Evolutionary conservation across 2,888 invertebrate genomes (phyloP), one percentile per base, ranked within the genome.

Genomic region (Teleiodes luculella): DNA sequence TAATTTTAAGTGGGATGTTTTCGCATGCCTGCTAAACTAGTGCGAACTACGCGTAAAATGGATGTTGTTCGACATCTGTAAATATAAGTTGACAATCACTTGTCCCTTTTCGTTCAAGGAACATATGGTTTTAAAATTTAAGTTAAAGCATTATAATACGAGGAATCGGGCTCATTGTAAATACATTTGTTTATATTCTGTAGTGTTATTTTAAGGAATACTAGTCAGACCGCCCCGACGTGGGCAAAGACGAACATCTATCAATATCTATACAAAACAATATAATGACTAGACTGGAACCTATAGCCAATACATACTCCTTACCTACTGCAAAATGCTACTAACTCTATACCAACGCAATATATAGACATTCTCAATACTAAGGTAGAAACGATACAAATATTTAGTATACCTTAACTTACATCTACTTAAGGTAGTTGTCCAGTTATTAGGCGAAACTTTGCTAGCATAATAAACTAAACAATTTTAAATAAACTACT

Each of bases 251-350:
- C 68, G 60, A 74, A 78, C 70, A 76, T 66, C 68, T 72, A 78
- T 37, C 10, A 37, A 49, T 65, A 61, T 60, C 57, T 57, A 59
- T 57, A 54, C 46, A 56, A 39, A 54, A 71, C 67, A 70, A 76
- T 76, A 80, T 77, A 80, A 74, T 83, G 83, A 83, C 83, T 83
- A 83, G 83, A 83, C 76, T 77, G 80, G 71, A 73, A 76, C 69
- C 67, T 75, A 75, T 64, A 18, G 57, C 43, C 61, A 58, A 65
- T 58, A 64, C 18, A 41, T 52, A 53, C 16, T 41, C 7, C 28
- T 45, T 53, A 53, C 30, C 48, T 53, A 53, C 35, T 11, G 18
- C 39, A 41, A 41, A 8, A 43, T 13, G 24, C 24, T 20, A n/a
- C 11, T 30, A 51, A 51, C n/a, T 20, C 30, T 36, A 52, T 30